Conservation (phyloP, 2,888 invertebrate species). For the Platynereis dumerilii region DNA sequence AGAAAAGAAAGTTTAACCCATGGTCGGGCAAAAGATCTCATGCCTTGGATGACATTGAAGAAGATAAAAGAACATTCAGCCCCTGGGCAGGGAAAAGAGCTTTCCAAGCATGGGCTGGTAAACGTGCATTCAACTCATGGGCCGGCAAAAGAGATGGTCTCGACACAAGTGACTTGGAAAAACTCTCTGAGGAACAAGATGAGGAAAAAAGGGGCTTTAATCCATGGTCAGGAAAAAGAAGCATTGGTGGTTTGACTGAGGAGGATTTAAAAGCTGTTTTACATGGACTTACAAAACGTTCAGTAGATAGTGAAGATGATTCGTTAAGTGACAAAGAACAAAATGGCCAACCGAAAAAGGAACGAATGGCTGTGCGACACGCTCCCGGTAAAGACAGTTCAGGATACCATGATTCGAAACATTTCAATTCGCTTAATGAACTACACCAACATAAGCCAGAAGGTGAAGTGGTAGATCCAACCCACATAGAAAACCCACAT, state of each 20-base stretch:
- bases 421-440: too few species aligned
- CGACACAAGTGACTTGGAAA: neutral
- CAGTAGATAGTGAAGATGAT: too few species aligned
- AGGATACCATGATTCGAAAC: too few species aligned
- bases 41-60: neutral
- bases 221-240: constrained; percentile 22
- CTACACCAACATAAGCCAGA: too few species aligned
- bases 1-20: constrained; percentile 14
- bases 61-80: constrained; percentile 13
- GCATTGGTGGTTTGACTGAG: neutral
- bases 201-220: constrained; percentile 14
- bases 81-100: constrained; percentile 23
- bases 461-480: too few species aligned
- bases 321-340: too few species aligned
- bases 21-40: constrained; percentile 18
- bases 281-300: too few species aligned
- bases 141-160: constrained; percentile 13
- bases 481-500: too few species aligned
- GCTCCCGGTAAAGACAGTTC: too few species aligned
- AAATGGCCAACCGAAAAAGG: too few species aligned
- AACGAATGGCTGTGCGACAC: too few species aligned
- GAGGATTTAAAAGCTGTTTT: too few species aligned
- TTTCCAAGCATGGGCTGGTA: constrained; percentile 11
- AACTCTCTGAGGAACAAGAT: constrained; percentile 12
- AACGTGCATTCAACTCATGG: constrained; percentile 15